Evolutionary conservation across 2,797 vertebrate species (phyloP), one percentile per base, ranked within the genome.

Genomic region (Chrysocyon brachyurus): DNA sequence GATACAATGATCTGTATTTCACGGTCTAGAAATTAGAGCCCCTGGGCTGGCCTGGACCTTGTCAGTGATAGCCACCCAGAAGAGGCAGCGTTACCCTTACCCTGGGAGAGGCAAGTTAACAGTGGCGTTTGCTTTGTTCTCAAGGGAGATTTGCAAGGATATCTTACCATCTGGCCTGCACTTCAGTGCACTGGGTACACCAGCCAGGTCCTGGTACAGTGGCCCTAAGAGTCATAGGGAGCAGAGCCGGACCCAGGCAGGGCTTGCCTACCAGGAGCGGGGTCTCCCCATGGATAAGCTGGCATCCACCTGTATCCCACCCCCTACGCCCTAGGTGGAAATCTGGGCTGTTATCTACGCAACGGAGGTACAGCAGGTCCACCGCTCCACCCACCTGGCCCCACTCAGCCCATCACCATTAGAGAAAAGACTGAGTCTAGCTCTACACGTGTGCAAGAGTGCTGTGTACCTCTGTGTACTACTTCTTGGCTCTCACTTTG

Each of bases 361-460:
- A 61, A 15, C 10, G 16, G 28, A 46, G 33, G 21, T 46, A 46
- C 14, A 2, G 12, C 4, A 0, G 14, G n/a, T 1, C 14, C 56
- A 12, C 31, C 9, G 10, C 6, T 2, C 36, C 26, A 33, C 49
- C 15, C 31, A 22, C 83, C 6, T 31, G 70, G 59, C 61, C 12
- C 52, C 79, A 57, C 3, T 1, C 0, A 28, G 36, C 10, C 7
- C 17, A 16, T 59, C 31, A 6, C 15, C 10, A 0, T 40, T 17
- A 33, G 57, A 72, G 46, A 22, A 73, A 57, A 91, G 5, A 1
- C 17, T 2, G 49, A 64, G 1, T 66, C 8, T 68, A 64, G 33
- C 57, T 21, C 59, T 33, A 17, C 61, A 5, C 1, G 5, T 0
- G 15, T 31, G 54, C 33, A 6, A 46, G 52, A 28, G 73, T 52